Conservation (phyloP, 2,113 vertebrate genomes). For the Cinclus mexicanus region DNA sequence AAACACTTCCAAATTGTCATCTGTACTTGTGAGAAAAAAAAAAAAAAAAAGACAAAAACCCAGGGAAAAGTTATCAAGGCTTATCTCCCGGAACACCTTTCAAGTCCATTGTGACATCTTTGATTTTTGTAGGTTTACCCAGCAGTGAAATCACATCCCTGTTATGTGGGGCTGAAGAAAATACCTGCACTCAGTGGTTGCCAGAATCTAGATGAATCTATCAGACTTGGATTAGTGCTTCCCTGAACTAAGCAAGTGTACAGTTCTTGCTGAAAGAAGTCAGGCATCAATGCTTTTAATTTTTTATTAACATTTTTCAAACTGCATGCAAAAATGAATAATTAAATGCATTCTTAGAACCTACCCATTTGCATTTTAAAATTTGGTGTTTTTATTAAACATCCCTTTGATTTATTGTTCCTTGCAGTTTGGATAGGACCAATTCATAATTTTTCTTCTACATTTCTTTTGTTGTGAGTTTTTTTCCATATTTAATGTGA, state of each 20-base stretch:
- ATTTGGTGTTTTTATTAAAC: not conserved
- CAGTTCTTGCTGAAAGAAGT: not conserved
- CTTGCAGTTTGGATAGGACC: not conserved
- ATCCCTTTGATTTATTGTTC: conserved; percentile 55
- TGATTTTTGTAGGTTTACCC: not conserved
- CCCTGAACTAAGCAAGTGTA: not conserved
- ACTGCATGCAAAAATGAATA: not conserved
- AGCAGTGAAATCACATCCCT: fast-evolving
- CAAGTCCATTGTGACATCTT: not conserved
- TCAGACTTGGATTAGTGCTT: not conserved
- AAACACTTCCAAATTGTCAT: not conserved
- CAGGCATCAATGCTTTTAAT: not conserved
- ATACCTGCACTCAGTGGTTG: not conserved
- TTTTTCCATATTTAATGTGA: conserved; percentile 23
- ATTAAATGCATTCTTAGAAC: conserved; percentile 25
- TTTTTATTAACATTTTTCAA: not conserved
- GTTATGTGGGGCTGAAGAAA: not conserved
- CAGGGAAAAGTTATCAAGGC: too few species aligned
- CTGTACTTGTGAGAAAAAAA: not conserved
- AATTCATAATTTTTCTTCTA: not conserved
- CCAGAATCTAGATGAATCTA: not conserved
- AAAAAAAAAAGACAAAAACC: fast-evolving
- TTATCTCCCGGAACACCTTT: not conserved
- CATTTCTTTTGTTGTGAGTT: not conserved
- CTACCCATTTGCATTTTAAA: conserved; percentile 26